Conservation (phyloP, 2,113 vertebrate species). For the Thryonomys swinderianus region DNA sequence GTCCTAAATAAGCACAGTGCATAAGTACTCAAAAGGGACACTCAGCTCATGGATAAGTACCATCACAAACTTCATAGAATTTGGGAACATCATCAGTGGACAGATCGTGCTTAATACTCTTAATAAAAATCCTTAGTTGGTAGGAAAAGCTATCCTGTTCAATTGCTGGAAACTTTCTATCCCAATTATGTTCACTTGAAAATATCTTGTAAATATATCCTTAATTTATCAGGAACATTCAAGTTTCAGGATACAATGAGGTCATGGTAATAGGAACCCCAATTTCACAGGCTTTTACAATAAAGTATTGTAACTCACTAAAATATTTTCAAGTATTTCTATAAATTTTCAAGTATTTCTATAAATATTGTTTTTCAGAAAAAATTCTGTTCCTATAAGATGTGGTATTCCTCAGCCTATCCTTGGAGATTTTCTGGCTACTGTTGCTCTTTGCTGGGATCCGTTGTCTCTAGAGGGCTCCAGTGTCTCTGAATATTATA, state of each 20-base stretch:
- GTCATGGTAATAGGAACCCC: neutral
- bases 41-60: neutral
- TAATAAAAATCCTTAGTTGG: neutral
- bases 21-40: neutral
- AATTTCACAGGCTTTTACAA: neutral
- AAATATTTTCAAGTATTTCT: neutral
- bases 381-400: neutral
- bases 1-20: neutral
- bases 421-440: neutral
- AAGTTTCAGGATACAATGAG: neutral
- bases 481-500: neutral
- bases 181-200: constrained; percentile 16
- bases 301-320: neutral
- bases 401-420: neutral
- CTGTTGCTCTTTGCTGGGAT: neutral
- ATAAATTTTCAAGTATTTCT: constrained; percentile 11
- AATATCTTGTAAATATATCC: neutral
- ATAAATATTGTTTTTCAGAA: neutral
- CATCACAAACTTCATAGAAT: neutral
- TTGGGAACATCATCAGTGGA: neutral
- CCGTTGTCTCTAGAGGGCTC: neutral
- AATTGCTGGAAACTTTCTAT: neutral
- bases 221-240: neutral
- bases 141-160: neutral
- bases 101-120: neutral